These are phyloP conservation scores for Pelodytes ibericus DNA, from an alignment of 2,797 vertebrate genomes.

Conservation along the genomic window DNA sequence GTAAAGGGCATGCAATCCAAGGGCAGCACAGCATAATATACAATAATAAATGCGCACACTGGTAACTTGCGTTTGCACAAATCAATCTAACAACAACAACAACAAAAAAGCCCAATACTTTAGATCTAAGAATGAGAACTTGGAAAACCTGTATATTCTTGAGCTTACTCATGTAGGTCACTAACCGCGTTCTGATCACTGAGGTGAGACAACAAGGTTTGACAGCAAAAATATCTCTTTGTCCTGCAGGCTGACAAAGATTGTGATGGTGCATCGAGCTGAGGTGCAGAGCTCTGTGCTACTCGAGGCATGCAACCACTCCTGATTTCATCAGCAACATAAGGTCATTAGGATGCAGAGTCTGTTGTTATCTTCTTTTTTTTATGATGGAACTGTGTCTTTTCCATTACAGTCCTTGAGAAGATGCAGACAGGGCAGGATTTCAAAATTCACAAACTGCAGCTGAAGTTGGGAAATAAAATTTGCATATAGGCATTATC, in stretches of 20 bases:
- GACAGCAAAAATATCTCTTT: slow-evolving; percentile 57
- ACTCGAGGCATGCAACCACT: slow-evolving; percentile 52
- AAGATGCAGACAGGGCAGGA: slow-evolving; percentile 28
- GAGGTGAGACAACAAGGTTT: slow-evolving; percentile 47
- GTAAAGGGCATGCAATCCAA: background rate
- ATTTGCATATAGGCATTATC: slow-evolving; percentile 43
- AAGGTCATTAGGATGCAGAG: slow-evolving; percentile 52
- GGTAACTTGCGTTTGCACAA: background rate
- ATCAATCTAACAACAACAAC: background rate
- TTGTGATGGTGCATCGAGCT: background rate
- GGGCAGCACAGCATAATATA: background rate
- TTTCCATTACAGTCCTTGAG: slow-evolving; percentile 25
- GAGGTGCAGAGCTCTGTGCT: slow-evolving; percentile 26
- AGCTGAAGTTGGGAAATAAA: slow-evolving; percentile 11
- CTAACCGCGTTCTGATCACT: slow-evolving; percentile 53
- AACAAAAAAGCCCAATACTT: no score
- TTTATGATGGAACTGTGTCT: slow-evolving; percentile 22
- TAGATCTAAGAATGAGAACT: slow-evolving; percentile 48
- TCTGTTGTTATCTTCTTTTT: slow-evolving; percentile 40
- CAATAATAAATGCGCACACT: background rate
- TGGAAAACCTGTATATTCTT: slow-evolving; percentile 57
- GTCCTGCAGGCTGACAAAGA: slow-evolving; percentile 14
- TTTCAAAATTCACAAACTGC: slow-evolving; percentile 26
- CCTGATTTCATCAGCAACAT: slow-evolving; percentile 53
- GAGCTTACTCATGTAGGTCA: slow-evolving; percentile 41